Percentiles rank a stretch among this genome's conserved stretches.
These are phyloP conservation scores for Batillaria attramentaria DNA, from an alignment of 1,140 invertebrate species.

Conservation along the genomic window DNA sequence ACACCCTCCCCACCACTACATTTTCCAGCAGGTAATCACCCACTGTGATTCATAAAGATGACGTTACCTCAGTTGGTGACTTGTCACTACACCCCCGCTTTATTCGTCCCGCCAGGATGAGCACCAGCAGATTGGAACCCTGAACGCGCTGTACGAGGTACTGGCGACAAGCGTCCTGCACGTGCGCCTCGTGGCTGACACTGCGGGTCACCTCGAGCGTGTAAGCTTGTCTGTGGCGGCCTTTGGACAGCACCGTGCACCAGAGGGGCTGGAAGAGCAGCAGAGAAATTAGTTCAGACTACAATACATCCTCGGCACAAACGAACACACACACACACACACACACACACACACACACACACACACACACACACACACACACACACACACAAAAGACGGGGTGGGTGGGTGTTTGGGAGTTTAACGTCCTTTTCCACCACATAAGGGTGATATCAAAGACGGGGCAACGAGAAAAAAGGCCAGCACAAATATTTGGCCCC, in stretches of 20 bases:
- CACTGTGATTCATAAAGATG: not conserved
- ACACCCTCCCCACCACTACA: not conserved
- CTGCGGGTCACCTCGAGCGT: not conserved
- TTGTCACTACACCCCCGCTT: slow-evolving; percentile 3
- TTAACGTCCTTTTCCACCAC: no score
- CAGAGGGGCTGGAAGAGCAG: not conserved
- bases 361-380: not conserved
- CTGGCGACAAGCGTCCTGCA: slow-evolving; percentile 12
- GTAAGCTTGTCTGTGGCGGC: slow-evolving; percentile 16
- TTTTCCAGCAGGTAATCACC: not conserved
- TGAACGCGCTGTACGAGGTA: not conserved
- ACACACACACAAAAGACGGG: not conserved
- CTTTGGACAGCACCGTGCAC: slow-evolving; percentile 17
- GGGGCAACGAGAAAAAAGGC: no score
- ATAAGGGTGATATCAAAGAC: no score
- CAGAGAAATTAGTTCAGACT: not conserved
- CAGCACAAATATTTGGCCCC: no score
- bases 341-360: not conserved
- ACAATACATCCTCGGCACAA: not conserved
- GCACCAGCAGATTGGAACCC: slow-evolving; percentile 18
- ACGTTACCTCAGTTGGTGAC: not conserved
- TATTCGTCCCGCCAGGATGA: not conserved
- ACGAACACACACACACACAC: not conserved
- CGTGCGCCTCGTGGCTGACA: slow-evolving; percentile 13
- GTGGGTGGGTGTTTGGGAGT: no score